These are phyloP conservation scores for Smutsia gigantea DNA, from an alignment of 2,797 vertebrate species.

Conservation along the genomic window DNA sequence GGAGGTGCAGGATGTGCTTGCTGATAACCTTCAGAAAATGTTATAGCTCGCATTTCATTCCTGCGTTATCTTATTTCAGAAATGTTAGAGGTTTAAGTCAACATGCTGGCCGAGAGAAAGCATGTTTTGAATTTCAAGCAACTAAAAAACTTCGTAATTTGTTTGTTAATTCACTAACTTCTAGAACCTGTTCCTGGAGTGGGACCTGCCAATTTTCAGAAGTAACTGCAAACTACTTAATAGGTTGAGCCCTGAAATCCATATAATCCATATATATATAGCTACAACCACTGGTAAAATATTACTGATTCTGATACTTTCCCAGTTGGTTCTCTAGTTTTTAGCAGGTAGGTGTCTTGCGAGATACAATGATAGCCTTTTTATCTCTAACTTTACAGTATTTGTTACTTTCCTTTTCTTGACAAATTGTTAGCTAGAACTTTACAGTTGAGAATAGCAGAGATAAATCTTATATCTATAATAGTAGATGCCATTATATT, in stretches of 20 bases:
- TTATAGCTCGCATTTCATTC: background rate
- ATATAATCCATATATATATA: background rate
- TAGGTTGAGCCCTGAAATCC: background rate
- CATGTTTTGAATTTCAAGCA: conserved; percentile 11
- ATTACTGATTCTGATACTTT: conserved; percentile 10
- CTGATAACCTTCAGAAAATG: background rate
- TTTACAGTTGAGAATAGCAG: background rate
- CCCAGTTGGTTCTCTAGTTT: conserved; percentile 26
- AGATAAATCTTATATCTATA: background rate
- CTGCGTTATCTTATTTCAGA: background rate
- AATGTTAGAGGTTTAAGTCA: background rate
- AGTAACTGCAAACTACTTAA: conserved; percentile 1
- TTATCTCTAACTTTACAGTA: background rate
- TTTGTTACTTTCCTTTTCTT: conserved; percentile 40
- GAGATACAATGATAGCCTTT: conserved; percentile 1
- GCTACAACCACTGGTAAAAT: background rate
- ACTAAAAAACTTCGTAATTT: too few relatives aligned
- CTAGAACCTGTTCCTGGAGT: background rate
- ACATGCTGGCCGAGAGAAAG: background rate
- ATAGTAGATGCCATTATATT: background rate
- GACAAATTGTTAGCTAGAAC: background rate
- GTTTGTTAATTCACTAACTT: background rate
- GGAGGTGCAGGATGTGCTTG: background rate
- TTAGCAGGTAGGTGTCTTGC: background rate
- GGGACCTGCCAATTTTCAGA: conserved; percentile 5